Conservation (phyloP, 2,113 vertebrate genomes). For the Dromaius novaehollandiae region DNA sequence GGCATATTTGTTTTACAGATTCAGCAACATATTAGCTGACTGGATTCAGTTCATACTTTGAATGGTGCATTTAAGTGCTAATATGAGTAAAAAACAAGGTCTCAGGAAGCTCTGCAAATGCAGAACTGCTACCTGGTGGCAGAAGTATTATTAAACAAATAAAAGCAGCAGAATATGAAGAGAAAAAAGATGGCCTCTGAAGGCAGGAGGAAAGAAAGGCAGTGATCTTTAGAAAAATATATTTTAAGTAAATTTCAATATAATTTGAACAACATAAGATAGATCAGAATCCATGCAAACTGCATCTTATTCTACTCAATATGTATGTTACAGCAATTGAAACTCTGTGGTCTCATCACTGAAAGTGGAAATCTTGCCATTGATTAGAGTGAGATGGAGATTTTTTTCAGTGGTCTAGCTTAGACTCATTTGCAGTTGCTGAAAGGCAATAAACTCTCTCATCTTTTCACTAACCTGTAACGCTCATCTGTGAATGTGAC, state of each 20-base stretch:
- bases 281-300: not conserved
- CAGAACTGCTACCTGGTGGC: not conserved
- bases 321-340: not conserved
- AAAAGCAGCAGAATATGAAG: not conserved
- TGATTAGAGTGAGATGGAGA: not conserved
- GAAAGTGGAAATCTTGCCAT: not conserved
- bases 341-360: not conserved
- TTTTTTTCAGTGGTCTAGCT: not conserved
- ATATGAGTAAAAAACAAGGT: not conserved
- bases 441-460: not conserved
- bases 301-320: not conserved
- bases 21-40: not conserved
- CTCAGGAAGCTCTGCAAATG: not conserved
- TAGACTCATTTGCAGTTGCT: not conserved
- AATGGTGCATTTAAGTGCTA: not conserved
- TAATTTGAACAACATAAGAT: not conserved
- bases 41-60: not conserved
- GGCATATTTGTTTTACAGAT: not conserved
- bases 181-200: fast-evolving
- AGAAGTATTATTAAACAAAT: not conserved
- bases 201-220: not conserved
- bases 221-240: not conserved
- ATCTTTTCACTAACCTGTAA: not conserved
- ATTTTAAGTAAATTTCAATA: not conserved
- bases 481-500: not conserved